Evolutionary conservation across 1,140 invertebrate species (phyloP).

Genomic region (Hydropsyche tenuis): DNA sequence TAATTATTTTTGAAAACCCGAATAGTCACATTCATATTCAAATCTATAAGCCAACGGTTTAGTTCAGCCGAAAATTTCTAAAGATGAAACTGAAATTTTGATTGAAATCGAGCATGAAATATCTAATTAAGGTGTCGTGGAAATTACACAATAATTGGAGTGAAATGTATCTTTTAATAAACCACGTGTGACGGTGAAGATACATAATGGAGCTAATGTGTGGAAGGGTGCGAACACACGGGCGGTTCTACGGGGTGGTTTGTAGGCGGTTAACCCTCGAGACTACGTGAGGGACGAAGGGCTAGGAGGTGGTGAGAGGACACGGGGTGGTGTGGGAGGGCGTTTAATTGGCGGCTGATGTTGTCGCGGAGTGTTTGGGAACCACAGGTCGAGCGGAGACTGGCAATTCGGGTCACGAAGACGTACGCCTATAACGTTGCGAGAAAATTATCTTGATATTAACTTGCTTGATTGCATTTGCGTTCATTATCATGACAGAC

Average conservation of each 20-base stretch:
- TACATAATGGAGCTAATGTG: slow-evolving; percentile 41
- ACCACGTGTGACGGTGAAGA: slow-evolving; percentile 39
- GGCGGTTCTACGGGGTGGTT: not conserved
- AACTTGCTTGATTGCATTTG: too few species aligned
- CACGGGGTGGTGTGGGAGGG: not conserved
- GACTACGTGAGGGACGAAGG: not conserved
- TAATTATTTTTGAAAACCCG: too few species aligned
- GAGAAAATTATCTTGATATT: too few species aligned
- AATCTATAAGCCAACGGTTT: too few species aligned
- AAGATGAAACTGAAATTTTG: too few species aligned
- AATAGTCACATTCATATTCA: too few species aligned
- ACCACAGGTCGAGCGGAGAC: not conserved
- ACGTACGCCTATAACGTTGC: too few species aligned
- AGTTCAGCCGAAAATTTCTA: too few species aligned
- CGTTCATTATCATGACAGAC: too few species aligned
- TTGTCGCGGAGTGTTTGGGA: slow-evolving; percentile 15
- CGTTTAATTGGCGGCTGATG: slow-evolving; percentile 34
- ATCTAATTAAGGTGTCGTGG: slow-evolving; percentile 37
- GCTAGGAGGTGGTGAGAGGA: not conserved
- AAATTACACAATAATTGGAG: slow-evolving; percentile 40
- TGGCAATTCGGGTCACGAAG: not conserved
- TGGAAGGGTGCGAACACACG: slow-evolving; percentile 15
- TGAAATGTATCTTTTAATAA: slow-evolving; percentile 40
- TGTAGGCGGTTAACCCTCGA: not conserved
- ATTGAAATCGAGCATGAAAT: too few species aligned